These are phyloP conservation scores for Lagria hirta DNA, from an alignment of 2,888 invertebrate species.

Conservation along the genomic window DNA sequence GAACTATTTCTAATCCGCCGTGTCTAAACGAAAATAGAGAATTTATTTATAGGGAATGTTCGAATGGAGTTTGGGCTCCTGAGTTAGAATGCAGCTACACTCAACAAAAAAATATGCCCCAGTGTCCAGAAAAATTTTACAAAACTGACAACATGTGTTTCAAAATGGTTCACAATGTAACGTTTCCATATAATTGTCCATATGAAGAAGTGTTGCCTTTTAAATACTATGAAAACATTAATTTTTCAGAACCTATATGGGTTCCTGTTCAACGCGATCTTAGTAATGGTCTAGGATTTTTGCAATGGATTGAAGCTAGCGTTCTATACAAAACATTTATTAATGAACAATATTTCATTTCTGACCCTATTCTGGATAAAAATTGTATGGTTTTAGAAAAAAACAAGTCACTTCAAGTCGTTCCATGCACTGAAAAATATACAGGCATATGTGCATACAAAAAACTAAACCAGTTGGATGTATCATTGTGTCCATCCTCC, in stretches of 20 bases:
- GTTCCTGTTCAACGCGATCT: slow-evolving; percentile 9
- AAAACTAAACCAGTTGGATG: slow-evolving; percentile 27
- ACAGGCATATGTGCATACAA: slow-evolving; percentile 37
- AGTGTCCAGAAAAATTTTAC: slow-evolving; percentile 7
- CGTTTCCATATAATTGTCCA: slow-evolving; percentile 8
- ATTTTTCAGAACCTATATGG: slow-evolving; percentile 5
- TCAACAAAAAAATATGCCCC: slow-evolving; percentile 1
- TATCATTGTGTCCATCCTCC: background rate
- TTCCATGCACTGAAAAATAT: slow-evolving; percentile 33
- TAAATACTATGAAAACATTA: slow-evolving; percentile 3
- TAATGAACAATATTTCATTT: background rate
- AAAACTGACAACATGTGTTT: slow-evolving; percentile 8
- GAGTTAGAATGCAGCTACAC: slow-evolving; percentile 1
- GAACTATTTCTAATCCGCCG: background rate
- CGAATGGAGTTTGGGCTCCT: background rate
- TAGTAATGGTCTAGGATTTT: slow-evolving; percentile 8
- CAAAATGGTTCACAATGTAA: background rate
- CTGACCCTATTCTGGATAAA: slow-evolving; percentile 30
- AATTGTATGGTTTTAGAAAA: slow-evolving; percentile 37
- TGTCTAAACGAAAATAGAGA: slow-evolving; percentile 2
- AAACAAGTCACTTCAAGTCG: slow-evolving; percentile 29
- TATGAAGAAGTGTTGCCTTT: slow-evolving; percentile 5
- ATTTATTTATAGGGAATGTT: slow-evolving; percentile 3
- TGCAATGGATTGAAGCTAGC: slow-evolving; percentile 13
- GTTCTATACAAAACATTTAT: slow-evolving; percentile 1